A percentile compares a stretch with the other conserved stretches of the same genome.
Conservation (phyloP, 2,888 invertebrate genomes). For the Dryobota labecula region DNA sequence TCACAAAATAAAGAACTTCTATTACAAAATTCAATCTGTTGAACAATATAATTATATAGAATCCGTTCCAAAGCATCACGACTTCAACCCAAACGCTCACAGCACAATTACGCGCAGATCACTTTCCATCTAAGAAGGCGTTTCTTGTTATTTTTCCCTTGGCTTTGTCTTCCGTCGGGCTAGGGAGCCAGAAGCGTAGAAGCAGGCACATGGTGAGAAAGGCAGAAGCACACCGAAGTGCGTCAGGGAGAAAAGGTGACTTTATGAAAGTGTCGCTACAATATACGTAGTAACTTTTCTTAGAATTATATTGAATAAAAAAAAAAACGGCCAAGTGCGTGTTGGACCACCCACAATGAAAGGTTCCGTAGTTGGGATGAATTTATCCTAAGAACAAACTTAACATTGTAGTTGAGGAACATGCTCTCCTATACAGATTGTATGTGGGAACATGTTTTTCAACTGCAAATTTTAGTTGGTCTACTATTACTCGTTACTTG, state of each 20-base stretch:
- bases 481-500: too few relatives aligned
- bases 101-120: slow-evolving; percentile 83
- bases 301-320: too few relatives aligned
- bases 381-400: too few relatives aligned
- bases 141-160: slow-evolving; percentile 86
- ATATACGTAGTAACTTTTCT: too few relatives aligned
- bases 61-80: slow-evolving; percentile 47
- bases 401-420: too few relatives aligned
- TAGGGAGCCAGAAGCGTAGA: slow-evolving; percentile 37
- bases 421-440: too few relatives aligned
- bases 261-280: not conserved
- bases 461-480: too few relatives aligned
- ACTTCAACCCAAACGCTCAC: slow-evolving; percentile 58
- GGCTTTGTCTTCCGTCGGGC: slow-evolving; percentile 58
- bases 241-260: not conserved
- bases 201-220: not conserved
- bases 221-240: slow-evolving; percentile 17
- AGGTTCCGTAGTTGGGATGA: too few relatives aligned
- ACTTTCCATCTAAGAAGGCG: slow-evolving; percentile 85
- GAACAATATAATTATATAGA: slow-evolving; percentile 47
- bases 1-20: not conserved
- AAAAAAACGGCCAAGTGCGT: too few relatives aligned
- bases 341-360: too few relatives aligned
- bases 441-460: too few relatives aligned
- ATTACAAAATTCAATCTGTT: slow-evolving; percentile 49